Conservation (phyloP, 2,797 vertebrate species). For the Leucoraja ocellata region DNA sequence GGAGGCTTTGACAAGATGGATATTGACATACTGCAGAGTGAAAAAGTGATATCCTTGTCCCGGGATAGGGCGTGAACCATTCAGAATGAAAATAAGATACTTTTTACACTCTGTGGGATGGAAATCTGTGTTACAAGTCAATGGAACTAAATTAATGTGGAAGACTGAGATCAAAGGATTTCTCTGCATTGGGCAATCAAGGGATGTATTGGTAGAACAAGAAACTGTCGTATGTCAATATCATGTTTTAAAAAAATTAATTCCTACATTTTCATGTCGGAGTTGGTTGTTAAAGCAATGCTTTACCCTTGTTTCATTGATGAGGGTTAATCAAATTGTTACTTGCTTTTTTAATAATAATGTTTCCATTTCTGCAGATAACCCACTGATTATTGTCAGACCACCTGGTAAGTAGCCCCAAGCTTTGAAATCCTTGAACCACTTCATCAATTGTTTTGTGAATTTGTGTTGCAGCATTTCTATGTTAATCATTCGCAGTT, state of each 20-base stretch:
- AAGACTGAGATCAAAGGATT: not conserved
- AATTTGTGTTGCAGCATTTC: not conserved
- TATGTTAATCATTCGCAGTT: not conserved
- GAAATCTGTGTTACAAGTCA: too few species aligned
- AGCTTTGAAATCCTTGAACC: not conserved
- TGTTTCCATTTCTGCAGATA: slow-evolving; percentile 66
- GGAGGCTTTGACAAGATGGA: not conserved
- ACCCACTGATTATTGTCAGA: slow-evolving; percentile 89
- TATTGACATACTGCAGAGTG: too few species aligned
- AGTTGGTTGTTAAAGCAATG: not conserved
- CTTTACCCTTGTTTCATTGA: not conserved
- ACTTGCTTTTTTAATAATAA: slow-evolving; percentile 10
- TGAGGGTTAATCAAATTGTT: not conserved
- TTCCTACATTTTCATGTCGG: not conserved
- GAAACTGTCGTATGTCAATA: not conserved
- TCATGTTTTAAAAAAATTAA: not conserved
- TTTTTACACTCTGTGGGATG: not conserved
- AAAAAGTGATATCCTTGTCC: not conserved
- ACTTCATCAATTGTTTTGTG: not conserved
- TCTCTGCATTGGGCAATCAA: too few species aligned
- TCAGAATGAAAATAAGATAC: not conserved
- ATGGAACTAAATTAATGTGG: not conserved
- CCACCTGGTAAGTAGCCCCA: slow-evolving; percentile 77
- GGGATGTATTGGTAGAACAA: not conserved
- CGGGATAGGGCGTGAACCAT: not conserved